Base-by-base conservation (phyloP, 1,140 invertebrate species). In the Stegodyphus mimosarum region DNA sequence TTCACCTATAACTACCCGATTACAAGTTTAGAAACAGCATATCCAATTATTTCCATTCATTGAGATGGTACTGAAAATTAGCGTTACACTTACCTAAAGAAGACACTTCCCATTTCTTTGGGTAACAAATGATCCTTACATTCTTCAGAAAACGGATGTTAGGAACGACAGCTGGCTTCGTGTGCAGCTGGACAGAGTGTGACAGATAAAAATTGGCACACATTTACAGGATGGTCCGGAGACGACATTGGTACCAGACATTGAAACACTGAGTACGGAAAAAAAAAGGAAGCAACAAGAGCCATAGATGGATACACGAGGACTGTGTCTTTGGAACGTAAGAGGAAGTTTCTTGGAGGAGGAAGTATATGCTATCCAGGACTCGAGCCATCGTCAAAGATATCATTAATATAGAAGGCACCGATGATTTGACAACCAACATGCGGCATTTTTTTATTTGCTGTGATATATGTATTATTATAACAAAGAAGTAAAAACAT, bases 401-500 rank as follows among this genome's bases (percentile, higher is more conserved):
- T 17, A 81, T 53, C 52, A 55, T 81, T 74, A 75, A 75, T 84
- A 55, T 72, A 84, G 81, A 84, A 84, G 81, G 81, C 81, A 84
- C 81, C 81, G 81, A 84, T 84, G 71, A 84, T 83, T 84, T 79
- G 71, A 76, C 81, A 84, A 84, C 72, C 81, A 84, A 84, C 81
- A 84, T 84, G 64, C 81, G 72, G 81, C 72, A 72, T 72, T 72
- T 55, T 73, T 74, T 74, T 72, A 48, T 66, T 69, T 84, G 81
- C 73, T 66, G 81, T 84, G 81, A 84, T 75, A 84, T 81, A 77
- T 84, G 66, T 84, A 69, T 83, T 84, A 75, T 66, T 55, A 53
- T 84, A 84, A 84, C 81, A 84, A 84, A 84, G 72, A 84, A 84
- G 81, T 84, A 84, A 84, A 84, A 84, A 76, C 81, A 76, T 70